Evolutionary conservation across 2,888 invertebrate genomes (phyloP), one percentile per base, ranked within the genome.

Genomic region (Heteromyza rotundicornis): DNA sequence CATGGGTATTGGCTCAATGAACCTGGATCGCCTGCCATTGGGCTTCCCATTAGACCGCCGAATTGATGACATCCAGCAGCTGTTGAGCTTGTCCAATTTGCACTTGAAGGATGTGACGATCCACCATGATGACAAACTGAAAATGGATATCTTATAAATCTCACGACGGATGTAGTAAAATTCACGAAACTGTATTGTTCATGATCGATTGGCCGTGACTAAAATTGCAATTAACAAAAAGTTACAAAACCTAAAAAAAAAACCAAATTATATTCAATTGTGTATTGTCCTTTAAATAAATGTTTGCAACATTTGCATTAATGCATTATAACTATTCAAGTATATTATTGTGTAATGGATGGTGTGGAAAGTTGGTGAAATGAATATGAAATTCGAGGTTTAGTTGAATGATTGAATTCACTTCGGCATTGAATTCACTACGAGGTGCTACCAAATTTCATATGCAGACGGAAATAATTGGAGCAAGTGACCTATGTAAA

Each of bases 41-140:
- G 78, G 77, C 5, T 79, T 69, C 59, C 78, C 80, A 1, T 63
- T 79, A 19, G 77, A 80, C 54, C 68, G 77, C 19, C 69, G 66
- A 58, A 69, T 77, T 17, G 65, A 52, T n/a, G 62, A 57, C 24
- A 68, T 74, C 12, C 61, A 70, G 49, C 55, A 65, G 7, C 51
- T 79, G 2, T 16, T 70, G 12, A 36, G 67, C 2, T 60, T 78
- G 32, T 50, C 78, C 49, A 80, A 79, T 64, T 59, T 79, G 2
- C 63, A 65, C 2, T n/a, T 76, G 12, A 67, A 71, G 62, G 70
- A 80, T 59, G 77, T 79, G 2, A n/a, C 70, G 49, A 73, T 79
- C 53, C 58, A 71, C n/a, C 73, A 76, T n/a, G 72, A 78, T 12
- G 69, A 76, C 62, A 70, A 64, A 65, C 40, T 64, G 40, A 40